A percentile compares a stretch with the other conserved stretches of the same genome.
Conservation (phyloP, 2,888 invertebrate genomes). For the Euplagia quadripunctaria region DNA sequence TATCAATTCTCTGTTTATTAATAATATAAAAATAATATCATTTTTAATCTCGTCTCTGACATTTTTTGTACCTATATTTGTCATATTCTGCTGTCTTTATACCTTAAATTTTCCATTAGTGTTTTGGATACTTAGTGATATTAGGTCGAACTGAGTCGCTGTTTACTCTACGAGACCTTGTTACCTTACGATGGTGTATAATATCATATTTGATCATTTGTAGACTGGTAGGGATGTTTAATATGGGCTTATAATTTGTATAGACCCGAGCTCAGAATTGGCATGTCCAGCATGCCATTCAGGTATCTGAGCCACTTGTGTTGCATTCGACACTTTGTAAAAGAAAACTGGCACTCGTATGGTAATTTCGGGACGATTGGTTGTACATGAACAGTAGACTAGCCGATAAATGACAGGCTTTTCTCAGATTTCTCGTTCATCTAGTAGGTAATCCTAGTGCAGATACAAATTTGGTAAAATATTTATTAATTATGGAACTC, state of each 20-base stretch:
- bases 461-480: neutral
- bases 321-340: too few relatives aligned
- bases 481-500: neutral
- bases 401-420: neutral
- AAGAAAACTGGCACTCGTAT: neutral
- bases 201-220: neutral
- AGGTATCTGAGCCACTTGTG: neutral
- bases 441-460: neutral
- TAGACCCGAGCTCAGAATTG: neutral
- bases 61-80: neutral
- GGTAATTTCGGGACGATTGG: neutral
- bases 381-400: neutral
- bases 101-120: neutral
- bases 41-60: too few relatives aligned
- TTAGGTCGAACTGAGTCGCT: too few relatives aligned
- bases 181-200: neutral
- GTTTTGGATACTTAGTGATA: neutral
- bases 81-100: neutral
- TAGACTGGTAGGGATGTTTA: too few relatives aligned
- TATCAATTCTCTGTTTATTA: neutral
- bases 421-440: neutral
- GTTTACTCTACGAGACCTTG: constrained; percentile 8
- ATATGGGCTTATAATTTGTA: neutral
- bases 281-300: too few relatives aligned
- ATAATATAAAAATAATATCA: neutral